phyloP scores from a whole-genome alignment of 2,888 invertebrate genomes.

The Adineta ricciae region DNA sequence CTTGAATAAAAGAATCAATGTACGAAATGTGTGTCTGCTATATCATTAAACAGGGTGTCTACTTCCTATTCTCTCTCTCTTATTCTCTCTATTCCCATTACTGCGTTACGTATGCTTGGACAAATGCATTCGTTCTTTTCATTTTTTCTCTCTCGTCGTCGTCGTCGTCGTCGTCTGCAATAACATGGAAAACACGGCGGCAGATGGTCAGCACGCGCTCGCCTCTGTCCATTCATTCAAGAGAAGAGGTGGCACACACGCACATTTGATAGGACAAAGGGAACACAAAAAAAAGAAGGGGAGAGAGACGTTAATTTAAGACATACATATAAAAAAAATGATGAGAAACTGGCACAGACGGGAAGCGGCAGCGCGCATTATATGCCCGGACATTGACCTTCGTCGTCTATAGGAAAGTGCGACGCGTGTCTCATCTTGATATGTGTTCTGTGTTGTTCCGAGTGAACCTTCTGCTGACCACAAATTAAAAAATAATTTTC shows the following conservation, averaged over 20 bases:
- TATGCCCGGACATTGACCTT: slow-evolving; percentile 12
- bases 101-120: slow-evolving; percentile 13
- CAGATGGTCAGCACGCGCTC: slow-evolving; percentile 9
- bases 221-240: not conserved
- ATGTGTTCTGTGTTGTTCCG: slow-evolving; percentile 9
- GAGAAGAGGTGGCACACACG: slow-evolving; percentile 1
- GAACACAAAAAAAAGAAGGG: not conserved
- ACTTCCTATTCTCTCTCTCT: not conserved
- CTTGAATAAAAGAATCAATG: slow-evolving; percentile 13
- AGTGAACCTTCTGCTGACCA: slow-evolving; percentile 13
- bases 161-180: not conserved
- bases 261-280: not conserved
- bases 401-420: slow-evolving; percentile 1
- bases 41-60: slow-evolving; percentile 5
- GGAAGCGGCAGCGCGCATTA: not conserved
- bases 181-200: slow-evolving; percentile 7
- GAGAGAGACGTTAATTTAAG: slow-evolving; percentile 15
- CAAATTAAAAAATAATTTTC: slow-evolving; percentile 4
- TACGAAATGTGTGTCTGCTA: slow-evolving; percentile 3
- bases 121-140: slow-evolving; percentile 5
- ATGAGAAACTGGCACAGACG: slow-evolving; percentile 11
- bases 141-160: not conserved
- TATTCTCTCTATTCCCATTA: not conserved
- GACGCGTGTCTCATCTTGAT: slow-evolving; percentile 5
- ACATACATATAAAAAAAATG: not conserved